Conservation (phyloP, 2,888 invertebrate genomes). For the Itoplectis maculator region DNA sequence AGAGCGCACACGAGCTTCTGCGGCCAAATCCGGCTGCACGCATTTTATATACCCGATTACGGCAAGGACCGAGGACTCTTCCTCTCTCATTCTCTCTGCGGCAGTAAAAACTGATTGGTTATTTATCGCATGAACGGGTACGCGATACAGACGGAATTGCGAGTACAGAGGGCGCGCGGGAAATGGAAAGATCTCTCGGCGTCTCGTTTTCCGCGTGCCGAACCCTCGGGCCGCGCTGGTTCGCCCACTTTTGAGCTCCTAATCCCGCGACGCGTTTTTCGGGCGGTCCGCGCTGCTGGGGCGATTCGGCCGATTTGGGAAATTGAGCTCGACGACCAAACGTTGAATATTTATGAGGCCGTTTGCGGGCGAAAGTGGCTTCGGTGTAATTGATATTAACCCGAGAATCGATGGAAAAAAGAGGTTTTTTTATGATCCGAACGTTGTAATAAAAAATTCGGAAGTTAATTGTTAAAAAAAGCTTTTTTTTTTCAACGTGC, state of each 20-base stretch:
- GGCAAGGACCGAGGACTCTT: too few relatives aligned
- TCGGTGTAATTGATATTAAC: too few relatives aligned
- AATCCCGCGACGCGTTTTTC: neutral
- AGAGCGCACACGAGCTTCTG: neutral
- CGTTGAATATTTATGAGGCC: too few relatives aligned
- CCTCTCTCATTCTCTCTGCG: conserved; percentile 35
- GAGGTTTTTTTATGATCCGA: too few relatives aligned
- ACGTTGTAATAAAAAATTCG: too few relatives aligned
- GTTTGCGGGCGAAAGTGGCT: too few relatives aligned
- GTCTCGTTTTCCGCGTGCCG: neutral
- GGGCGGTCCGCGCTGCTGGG: neutral
- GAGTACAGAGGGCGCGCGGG: conserved; percentile 1
- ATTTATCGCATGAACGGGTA: conserved; percentile 61
- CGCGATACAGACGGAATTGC: conserved; percentile 19
- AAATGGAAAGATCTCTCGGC: neutral
- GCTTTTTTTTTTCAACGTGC: too few relatives aligned
- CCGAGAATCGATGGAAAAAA: too few relatives aligned
- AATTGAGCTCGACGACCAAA: neutral
- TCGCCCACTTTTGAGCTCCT: neutral
- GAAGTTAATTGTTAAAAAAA: too few relatives aligned
- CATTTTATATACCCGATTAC: conserved; percentile 40
- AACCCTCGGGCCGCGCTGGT: neutral
- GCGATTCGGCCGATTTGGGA: neutral
- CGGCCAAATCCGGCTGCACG: neutral
- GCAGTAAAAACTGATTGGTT: conserved; percentile 62